These are phyloP conservation scores for Ormyrus thymus DNA, from an alignment of 2,888 invertebrate species.

Conservation along the genomic window DNA sequence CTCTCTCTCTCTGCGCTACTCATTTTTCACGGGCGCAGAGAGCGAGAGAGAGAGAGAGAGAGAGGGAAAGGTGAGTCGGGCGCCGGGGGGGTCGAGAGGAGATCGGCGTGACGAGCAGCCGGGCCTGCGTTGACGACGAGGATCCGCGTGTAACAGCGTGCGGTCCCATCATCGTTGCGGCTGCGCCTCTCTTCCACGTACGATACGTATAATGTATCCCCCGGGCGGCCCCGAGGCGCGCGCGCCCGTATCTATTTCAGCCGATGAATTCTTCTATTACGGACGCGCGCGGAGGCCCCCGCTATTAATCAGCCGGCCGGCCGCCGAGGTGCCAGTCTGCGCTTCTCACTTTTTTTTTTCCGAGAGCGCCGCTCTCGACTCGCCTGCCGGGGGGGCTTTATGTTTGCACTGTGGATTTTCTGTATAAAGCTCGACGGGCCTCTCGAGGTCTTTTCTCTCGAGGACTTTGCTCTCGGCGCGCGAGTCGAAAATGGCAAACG, in stretches of 20 bases:
- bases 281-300: conserved; percentile 4
- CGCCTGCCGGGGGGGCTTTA: neutral
- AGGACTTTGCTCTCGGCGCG: neutral
- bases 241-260: conserved; percentile 1
- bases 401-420: neutral
- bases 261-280: conserved; percentile 42
- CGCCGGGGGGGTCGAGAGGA: neutral
- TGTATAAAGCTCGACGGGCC: neutral
- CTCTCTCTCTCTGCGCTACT: too few species aligned
- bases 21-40: too few species aligned
- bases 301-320: conserved; percentile 39
- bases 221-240: neutral
- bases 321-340: neutral
- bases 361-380: neutral
- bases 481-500: too few species aligned
- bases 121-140: conserved; percentile 60
- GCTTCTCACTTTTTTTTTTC: neutral
- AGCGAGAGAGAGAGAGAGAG: too few species aligned
- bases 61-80: too few species aligned
- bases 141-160: conserved; percentile 67
- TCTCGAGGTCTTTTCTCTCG: neutral
- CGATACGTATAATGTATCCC: too few species aligned
- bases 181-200: too few species aligned
- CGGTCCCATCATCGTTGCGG: conserved; percentile 61
- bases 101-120: too few species aligned